Evolutionary conservation across 2,888 invertebrate genomes (phyloP).

Genomic region (Hirudinaria manillensis): DNA sequence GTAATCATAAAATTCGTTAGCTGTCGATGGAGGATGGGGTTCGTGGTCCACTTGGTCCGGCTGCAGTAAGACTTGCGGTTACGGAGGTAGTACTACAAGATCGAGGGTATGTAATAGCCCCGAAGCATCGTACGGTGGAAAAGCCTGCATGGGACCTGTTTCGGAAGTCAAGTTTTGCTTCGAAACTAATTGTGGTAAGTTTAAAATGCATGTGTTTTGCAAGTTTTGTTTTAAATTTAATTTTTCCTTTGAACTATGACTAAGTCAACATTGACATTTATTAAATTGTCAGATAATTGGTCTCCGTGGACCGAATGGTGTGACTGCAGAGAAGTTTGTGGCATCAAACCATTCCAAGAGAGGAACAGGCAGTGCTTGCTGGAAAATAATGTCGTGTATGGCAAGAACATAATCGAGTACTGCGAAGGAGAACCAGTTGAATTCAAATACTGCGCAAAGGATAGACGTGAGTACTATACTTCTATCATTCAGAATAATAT

Average conservation of each 20-base stretch:
- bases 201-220: not conserved
- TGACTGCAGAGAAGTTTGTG: slow-evolving; percentile 26
- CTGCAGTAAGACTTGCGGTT: slow-evolving; percentile 38
- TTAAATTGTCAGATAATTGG: slow-evolving; percentile 22
- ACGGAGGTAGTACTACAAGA: slow-evolving; percentile 28
- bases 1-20: slow-evolving; percentile 9
- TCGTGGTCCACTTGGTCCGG: slow-evolving; percentile 36
- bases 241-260: no score
- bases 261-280: no score
- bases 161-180: slow-evolving; percentile 38
- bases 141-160: slow-evolving; percentile 44
- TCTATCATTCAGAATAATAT: not conserved
- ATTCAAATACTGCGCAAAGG: slow-evolving; percentile 24
- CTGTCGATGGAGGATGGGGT: slow-evolving; percentile 39
- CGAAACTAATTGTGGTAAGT: slow-evolving; percentile 25
- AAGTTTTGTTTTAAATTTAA: not conserved
- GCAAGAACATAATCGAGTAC: slow-evolving; percentile 32
- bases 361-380: slow-evolving; percentile 29
- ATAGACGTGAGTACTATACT: slow-evolving; percentile 6
- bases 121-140: slow-evolving; percentile 46
- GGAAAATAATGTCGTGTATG: slow-evolving; percentile 27
- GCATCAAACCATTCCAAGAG: slow-evolving; percentile 27
- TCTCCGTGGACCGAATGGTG: slow-evolving; percentile 32
- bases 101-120: slow-evolving; percentile 38
- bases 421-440: slow-evolving; percentile 32